Base-by-base conservation (phyloP, 2,888 invertebrate genomes). In the Agapetus fuscipes region DNA sequence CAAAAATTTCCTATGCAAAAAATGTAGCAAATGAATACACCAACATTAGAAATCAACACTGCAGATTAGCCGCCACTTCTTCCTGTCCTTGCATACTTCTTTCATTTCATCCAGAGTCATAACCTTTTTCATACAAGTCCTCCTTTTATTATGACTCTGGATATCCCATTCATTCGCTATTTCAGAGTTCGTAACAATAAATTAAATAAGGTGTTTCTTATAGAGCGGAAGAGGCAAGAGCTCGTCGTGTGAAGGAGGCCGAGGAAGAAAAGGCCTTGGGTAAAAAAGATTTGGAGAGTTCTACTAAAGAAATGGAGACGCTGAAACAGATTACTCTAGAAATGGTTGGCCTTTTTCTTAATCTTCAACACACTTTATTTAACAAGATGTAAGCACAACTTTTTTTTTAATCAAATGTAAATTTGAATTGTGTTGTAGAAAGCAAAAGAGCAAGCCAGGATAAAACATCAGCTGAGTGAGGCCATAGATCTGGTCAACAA, bases 231-330 rank as follows among this genome's bases (percentile, higher is more conserved):
- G 49, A 50, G 25, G 13, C 12, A 17, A 32, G 26, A 33, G 36
- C 47, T 34, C 49, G 51, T 28, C 45, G 42, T 36, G 43, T 42
- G 35, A 37, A 41, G 16, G 40, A 40, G 38, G 50, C 49, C 34
- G 49, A 52, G 16, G 34, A 51, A 5, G 54, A 53, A 38, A 51
- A 60, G 16, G 54, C 55, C 26, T 52, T 55, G 41, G 64, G 64
- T 46, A 54, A 51, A 2, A 50, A 57, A 32, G 55, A 59, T 30
- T 56, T 54, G 26, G 48, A 52, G 30, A 49, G 53, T 38, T 52
- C 57, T 27, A 52, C 56, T 3, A 61, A 64, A 46, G 58, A 65
- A 43, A 51, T 57, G 42, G 54, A 56, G 17, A 56, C 57, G 37
- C 54, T 66, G 3, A 53, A 61, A 29, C 55, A 59, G 32, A 56